Conservation (phyloP, 2,888 invertebrate species). For the Magallana nippona region DNA sequence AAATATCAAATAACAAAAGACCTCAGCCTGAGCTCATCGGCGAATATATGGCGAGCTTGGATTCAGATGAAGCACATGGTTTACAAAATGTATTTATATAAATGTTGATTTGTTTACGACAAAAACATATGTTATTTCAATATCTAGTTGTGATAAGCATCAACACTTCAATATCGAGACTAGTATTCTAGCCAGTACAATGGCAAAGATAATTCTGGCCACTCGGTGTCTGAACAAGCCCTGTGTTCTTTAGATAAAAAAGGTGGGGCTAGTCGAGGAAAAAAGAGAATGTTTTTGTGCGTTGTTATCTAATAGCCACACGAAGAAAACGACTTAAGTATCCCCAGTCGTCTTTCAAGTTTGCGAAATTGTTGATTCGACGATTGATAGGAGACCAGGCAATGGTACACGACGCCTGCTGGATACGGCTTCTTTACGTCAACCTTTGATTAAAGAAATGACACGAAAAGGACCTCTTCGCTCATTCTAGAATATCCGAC, state of each 20-base stretch:
- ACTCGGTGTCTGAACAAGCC: slow-evolving; percentile 13
- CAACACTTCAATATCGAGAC: slow-evolving; percentile 23
- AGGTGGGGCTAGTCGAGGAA: slow-evolving; percentile 12
- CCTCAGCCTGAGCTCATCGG: too few species aligned
- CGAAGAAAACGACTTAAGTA: not conserved
- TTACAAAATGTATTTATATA: not conserved
- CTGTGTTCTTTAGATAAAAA: slow-evolving; percentile 12
- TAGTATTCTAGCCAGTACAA: slow-evolving; percentile 14
- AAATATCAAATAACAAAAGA: too few species aligned
- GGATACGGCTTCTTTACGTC: not conserved
- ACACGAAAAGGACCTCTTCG: slow-evolving; percentile 2
- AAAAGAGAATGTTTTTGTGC: slow-evolving; percentile 26
- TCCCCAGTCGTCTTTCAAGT: slow-evolving; percentile 14
- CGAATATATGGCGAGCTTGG: not conserved
- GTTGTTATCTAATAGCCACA: slow-evolving; percentile 31
- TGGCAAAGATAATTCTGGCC: slow-evolving; percentile 18
- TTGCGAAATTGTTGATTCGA: slow-evolving; percentile 27
- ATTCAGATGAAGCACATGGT: not conserved
- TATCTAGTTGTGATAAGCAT: slow-evolving; percentile 4
- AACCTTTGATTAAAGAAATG: slow-evolving; percentile 8
- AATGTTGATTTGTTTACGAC: not conserved
- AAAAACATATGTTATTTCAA: slow-evolving; percentile 17
- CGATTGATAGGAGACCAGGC: slow-evolving; percentile 9
- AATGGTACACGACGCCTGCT: slow-evolving; percentile 5
- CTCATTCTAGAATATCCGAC: slow-evolving; percentile 23